These are phyloP conservation scores for Torymus tubicola DNA, from an alignment of 2,888 invertebrate species.

Conservation along the genomic window DNA sequence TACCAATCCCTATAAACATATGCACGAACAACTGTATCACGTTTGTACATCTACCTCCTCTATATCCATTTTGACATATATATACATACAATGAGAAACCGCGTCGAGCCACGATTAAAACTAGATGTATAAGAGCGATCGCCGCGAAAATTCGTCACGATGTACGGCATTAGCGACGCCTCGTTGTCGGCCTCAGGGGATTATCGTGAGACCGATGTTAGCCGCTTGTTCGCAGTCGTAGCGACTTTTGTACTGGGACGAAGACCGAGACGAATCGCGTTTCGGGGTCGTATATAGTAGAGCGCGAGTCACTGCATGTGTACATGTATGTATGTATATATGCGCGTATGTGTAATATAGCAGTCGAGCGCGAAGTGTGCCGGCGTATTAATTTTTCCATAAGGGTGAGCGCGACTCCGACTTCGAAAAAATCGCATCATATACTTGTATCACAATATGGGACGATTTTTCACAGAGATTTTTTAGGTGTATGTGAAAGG, in stretches of 20 bases:
- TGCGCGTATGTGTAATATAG: background rate
- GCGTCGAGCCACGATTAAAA: constrained; percentile 26
- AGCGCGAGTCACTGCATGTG: constrained; percentile 14
- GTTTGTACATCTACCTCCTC: no score
- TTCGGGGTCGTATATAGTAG: constrained; percentile 62
- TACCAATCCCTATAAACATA: no score
- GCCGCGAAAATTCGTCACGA: constrained; percentile 38
- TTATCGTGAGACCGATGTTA: constrained; percentile 73
- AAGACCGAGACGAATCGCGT: constrained; percentile 70
- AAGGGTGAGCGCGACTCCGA: background rate
- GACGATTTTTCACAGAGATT: constrained; percentile 12
- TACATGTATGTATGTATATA: constrained; percentile 6
- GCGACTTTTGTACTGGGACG: constrained; percentile 54
- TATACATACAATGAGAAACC: background rate
- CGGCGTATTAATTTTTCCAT: constrained; percentile 1
- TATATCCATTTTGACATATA: background rate
- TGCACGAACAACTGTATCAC: no score
- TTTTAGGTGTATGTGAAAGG: background rate
- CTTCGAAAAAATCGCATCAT: constrained; percentile 14
- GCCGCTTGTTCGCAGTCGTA: constrained; percentile 74
- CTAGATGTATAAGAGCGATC: constrained; percentile 32
- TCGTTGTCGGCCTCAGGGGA: constrained; percentile 64
- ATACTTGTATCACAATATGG: constrained; percentile 8
- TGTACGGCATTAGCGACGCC: constrained; percentile 63
- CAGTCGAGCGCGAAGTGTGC: background rate